Evolutionary conservation across 2,113 vertebrate genomes (phyloP).

Genomic region (Campylomormyrus numenius): DNA sequence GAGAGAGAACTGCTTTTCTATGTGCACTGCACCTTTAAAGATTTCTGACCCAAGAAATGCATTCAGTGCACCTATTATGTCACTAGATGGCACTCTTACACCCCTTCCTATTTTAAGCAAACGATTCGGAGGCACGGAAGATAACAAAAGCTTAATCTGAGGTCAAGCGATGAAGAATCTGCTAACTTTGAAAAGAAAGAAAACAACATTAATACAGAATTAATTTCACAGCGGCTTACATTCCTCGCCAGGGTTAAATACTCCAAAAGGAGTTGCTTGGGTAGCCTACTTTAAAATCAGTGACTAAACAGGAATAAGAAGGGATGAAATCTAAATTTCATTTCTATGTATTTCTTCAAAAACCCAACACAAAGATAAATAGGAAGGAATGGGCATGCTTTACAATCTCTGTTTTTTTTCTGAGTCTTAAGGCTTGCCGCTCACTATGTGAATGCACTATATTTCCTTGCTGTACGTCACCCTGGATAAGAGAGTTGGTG

Average conservation of each 20-base stretch:
- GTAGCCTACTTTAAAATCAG: conserved; percentile 32
- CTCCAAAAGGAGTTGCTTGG: conserved; percentile 39
- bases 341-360: neutral
- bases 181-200: conserved; percentile 5
- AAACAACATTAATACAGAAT: conserved; percentile 36
- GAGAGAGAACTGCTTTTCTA: neutral
- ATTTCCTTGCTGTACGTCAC: neutral
- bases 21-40: neutral
- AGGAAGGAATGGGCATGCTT: neutral
- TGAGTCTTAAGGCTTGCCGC: neutral
- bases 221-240: conserved; percentile 26
- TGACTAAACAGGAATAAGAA: conserved; percentile 27
- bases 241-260: conserved; percentile 11
- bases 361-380: neutral
- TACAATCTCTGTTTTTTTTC: neutral
- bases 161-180: conserved; percentile 15
- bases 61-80: conserved; percentile 16
- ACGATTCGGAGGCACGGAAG: neutral
- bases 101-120: neutral
- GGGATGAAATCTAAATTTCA: conserved; percentile 7
- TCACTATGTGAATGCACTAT: neutral
- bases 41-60: conserved; percentile 9
- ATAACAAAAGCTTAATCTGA: neutral
- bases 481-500: neutral
- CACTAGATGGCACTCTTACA: conserved; percentile 50